Percentiles rank a stretch among this genome's conserved stretches.
Evolutionary conservation across 1,140 invertebrate species (phyloP).

Genomic region (Xylocopa sonorina): DNA sequence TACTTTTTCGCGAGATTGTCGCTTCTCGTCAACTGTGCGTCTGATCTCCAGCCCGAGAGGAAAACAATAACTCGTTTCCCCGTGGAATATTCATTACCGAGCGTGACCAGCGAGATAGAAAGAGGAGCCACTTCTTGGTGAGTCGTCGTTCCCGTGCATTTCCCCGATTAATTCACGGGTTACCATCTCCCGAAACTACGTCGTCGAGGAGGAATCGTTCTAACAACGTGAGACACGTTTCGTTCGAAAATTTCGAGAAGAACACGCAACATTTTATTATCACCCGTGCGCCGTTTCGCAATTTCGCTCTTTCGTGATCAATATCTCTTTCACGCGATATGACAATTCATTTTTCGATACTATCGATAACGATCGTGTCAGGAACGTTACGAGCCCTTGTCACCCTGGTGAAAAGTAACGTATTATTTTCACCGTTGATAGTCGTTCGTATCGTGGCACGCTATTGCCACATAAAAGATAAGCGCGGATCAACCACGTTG

Average conservation of each 20-base stretch:
- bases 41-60: not conserved
- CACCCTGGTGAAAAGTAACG: not conserved
- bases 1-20: conserved; percentile 55
- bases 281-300: not conserved
- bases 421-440: conserved; percentile 1
- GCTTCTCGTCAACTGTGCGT: conserved; percentile 44
- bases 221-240: not conserved
- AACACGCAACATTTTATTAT: not conserved
- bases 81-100: conserved; percentile 43
- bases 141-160: not conserved
- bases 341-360: conserved; percentile 23
- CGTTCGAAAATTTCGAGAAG: conserved; percentile 12
- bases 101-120: conserved; percentile 33
- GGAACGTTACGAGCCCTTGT: not conserved
- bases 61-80: conserved; percentile 47
- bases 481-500: not conserved
- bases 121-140: conserved; percentile 63
- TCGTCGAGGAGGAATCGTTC: not conserved
- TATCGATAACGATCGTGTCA: not conserved
- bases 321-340: not conserved
- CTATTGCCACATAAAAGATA: conserved; percentile 11
- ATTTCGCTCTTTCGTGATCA: not conserved
- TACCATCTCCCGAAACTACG: conserved; percentile 6
- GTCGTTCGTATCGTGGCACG: not conserved
- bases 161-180: not conserved